Evolutionary conservation across 2,888 invertebrate genomes (phyloP).

Genomic region (Physocephala rufipes): DNA sequence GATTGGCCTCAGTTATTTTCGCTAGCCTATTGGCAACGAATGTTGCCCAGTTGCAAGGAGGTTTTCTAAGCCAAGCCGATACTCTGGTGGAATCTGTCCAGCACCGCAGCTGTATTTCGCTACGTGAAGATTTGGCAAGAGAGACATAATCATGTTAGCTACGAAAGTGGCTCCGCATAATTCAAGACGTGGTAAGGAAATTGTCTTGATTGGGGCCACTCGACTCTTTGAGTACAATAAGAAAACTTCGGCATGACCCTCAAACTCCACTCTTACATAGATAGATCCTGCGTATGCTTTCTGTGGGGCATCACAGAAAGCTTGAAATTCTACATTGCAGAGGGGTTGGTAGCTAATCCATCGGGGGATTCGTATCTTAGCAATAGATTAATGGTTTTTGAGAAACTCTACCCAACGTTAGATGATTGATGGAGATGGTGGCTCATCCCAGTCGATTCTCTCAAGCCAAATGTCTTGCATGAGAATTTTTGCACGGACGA

Average conservation of each 20-base stretch:
- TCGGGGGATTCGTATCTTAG: slow-evolving; percentile 7
- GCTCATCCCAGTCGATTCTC: slow-evolving; percentile 3
- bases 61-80: slow-evolving; percentile 32
- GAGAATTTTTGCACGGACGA: not conserved
- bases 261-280: too few species aligned
- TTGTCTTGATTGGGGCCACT: not conserved
- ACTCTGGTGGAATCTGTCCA: slow-evolving; percentile 38
- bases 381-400: not conserved
- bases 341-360: not conserved
- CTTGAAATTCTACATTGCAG: not conserved
- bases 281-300: slow-evolving; percentile 2
- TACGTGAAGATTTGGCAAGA: not conserved
- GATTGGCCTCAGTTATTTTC: not conserved
- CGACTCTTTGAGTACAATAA: not conserved
- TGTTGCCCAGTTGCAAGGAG: slow-evolving; percentile 23
- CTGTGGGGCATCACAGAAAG: too few species aligned
- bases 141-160: slow-evolving; percentile 3
- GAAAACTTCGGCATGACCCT: too few species aligned
- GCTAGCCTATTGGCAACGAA: not conserved
- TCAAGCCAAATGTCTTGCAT: slow-evolving; percentile 11
- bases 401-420: not conserved
- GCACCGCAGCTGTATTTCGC: slow-evolving; percentile 1
- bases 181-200: slow-evolving; percentile 28
- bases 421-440: too few species aligned
- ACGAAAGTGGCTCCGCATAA: slow-evolving; percentile 34